Base-by-base conservation (phyloP, 2,888 invertebrate genomes). In the Conops quadrifasciatus region DNA sequence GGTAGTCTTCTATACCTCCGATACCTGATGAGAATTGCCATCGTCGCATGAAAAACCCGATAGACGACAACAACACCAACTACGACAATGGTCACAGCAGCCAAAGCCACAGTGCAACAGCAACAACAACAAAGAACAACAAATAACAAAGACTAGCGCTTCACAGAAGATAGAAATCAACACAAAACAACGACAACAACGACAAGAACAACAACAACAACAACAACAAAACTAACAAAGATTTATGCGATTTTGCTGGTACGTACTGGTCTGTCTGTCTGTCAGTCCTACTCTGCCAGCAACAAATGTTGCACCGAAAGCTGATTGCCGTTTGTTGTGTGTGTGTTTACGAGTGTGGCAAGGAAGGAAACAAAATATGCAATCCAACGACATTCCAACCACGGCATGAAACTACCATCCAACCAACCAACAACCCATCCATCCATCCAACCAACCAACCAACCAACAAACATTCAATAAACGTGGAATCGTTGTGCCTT, bases 11-110 rank as follows among this genome's bases (percentile, higher is more conserved):
- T 5, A 5, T 26, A 26, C 63, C 45, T 45, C 21, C 28, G 47
- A 56, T 67, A 67, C 67, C 67, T 67, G 67, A 43, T 43, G 45
- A 24, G 58, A 67, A 56, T 56, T 53, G 56, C 56, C 67, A 45
- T 62, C 30, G 49, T 21, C 16, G 21, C 28, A 15, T 5, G 47
- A 7, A 43, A 45, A 47, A 21, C 63, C 24, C 16, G 49, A 11
- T 16, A 19, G 3, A 15, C 26, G 24, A 16, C 19, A 24, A 47
- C 47, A 47, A 24, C 15, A 26, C 21, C 2, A 62, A 15, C 43
- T n/a, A 21, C 13, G 19, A 62, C 21, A 59, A 59, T 19, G 15
- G 2, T 16, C 11, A n/a, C 2, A 36, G 26, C 36, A 62, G n/a
- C 62, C 21, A 62, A 7, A 30, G 2, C 59, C 26, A 28, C 59